Evolutionary conservation across 2,888 invertebrate species (phyloP).

Genomic region (Creontiades dilutus): DNA sequence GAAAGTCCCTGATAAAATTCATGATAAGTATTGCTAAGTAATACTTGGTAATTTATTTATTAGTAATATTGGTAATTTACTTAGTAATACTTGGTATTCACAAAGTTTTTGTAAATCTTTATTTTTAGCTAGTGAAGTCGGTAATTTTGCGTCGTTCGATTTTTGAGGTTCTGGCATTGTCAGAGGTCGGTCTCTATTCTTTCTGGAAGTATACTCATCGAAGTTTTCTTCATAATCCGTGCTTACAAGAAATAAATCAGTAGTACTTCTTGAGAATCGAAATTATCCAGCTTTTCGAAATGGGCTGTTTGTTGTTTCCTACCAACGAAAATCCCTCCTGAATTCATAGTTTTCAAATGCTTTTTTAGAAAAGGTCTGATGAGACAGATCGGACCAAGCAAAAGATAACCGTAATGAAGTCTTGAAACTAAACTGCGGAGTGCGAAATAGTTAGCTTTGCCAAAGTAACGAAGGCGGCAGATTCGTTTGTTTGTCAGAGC

Average conservation of each 20-base stretch:
- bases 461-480: neutral
- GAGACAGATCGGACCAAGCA: no score
- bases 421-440: no score
- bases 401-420: no score
- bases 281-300: neutral
- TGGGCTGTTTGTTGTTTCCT: neutral
- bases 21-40: no score
- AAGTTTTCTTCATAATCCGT: neutral
- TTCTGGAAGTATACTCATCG: neutral
- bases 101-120: neutral
- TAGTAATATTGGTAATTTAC: no score
- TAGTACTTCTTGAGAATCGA: no score
- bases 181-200: neutral
- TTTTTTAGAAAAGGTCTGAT: no score
- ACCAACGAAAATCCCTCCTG: neutral
- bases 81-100: neutral
- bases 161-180: neutral
- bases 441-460: neutral
- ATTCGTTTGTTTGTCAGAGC: neutral
- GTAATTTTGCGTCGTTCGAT: neutral
- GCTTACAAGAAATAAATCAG: neutral
- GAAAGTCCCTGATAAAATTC: neutral
- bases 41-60: no score
- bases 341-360: no score
- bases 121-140: neutral